Evolutionary conservation across 2,888 invertebrate genomes (phyloP), one percentile per base, ranked within the genome.

Genomic region (Lithophane leautieri): DNA sequence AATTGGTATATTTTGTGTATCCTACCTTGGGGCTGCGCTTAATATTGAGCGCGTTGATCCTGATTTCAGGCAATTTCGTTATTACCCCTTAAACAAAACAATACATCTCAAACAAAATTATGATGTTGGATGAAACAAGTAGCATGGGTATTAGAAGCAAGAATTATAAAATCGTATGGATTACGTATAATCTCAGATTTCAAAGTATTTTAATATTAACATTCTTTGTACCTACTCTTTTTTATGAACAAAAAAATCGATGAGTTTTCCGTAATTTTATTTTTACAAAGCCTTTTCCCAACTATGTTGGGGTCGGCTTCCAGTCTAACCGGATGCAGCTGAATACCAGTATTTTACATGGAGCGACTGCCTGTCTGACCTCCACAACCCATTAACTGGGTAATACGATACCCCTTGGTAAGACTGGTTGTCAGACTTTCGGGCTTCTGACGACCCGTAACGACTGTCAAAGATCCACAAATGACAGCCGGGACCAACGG

Each of bases 1-100:
- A 93, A 92, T 91, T 91, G 91, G 91, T 91, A 91, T 93, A 90
- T 90, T 90, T 91, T 88, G 89, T 89, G 87, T 87, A 87, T 81
- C 88, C 80, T 86, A 89, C 93, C 91, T 89, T 71, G 85, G 87
- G 92, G 91, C 88, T 80, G 34, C 44, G 73, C 71, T 88, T 86
- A 82, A 85, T 83, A 80, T 66, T 63, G 70, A 79, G 70, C 71
- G 73, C 77, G 67, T 70, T 42, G 58, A 67, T 42, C 42, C 73
- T 67, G 79, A 78, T 86, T 81, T 78, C 73, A 72, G 60, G 58
- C 68, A 50, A 84, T 81, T 79, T 82, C 70, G 66, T 78, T 86
- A 67, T 79, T 74, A 85, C 60, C 67, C 65, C 52, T 73, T 79
- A 70, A 56, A 79, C 25, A 78, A 73, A 63, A 63, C 54, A 74